These are phyloP conservation scores for Chromoteleia sp. DNA, from an alignment of 2,888 invertebrate genomes.

Conservation along the genomic window DNA sequence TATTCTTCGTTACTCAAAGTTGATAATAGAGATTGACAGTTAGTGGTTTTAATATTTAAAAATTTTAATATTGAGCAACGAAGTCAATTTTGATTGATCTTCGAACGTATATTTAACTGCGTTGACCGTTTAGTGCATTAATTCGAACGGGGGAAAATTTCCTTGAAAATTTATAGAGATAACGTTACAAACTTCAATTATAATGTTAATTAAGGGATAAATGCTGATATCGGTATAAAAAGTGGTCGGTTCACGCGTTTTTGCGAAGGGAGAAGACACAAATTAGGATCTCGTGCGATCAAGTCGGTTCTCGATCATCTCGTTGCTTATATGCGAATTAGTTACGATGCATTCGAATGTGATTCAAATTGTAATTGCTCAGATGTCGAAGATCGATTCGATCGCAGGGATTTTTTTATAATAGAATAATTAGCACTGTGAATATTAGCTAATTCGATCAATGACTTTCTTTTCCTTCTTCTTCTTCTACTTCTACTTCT, in stretches of 20 bases:
- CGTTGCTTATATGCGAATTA: slow-evolving; percentile 3
- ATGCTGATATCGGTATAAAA: slow-evolving; percentile 33
- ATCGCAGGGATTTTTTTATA: slow-evolving; percentile 2
- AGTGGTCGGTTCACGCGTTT: slow-evolving; percentile 24
- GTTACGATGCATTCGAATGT: slow-evolving; percentile 2
- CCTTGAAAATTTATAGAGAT: slow-evolving; percentile 62
- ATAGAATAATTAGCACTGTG: slow-evolving; percentile 47
- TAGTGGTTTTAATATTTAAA: slow-evolving; percentile 62
- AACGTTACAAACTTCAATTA: slow-evolving; percentile 68
- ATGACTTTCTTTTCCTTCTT: slow-evolving; percentile 47
- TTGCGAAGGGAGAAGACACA: slow-evolving; percentile 67
- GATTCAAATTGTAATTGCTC: slow-evolving; percentile 16
- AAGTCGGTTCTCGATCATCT: neutral
- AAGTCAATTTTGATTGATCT: slow-evolving; percentile 63
- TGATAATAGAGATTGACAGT: slow-evolving; percentile 58
- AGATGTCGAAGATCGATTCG: slow-evolving; percentile 5
- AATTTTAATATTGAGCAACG: slow-evolving; percentile 64
- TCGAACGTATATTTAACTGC: slow-evolving; percentile 57
- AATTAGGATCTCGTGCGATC: neutral
- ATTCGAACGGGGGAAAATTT: slow-evolving; percentile 13
- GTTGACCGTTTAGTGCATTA: slow-evolving; percentile 63
- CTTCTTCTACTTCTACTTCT: slow-evolving; percentile 49
- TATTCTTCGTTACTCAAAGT: slow-evolving; percentile 66
- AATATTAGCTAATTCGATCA: slow-evolving; percentile 49
- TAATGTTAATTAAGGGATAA: slow-evolving; percentile 54